Percentiles rank a stretch among this genome's conserved stretches.
Evolutionary conservation across 2,797 vertebrate genomes (phyloP).

Genomic region (Tokudaia muenninki): DNA sequence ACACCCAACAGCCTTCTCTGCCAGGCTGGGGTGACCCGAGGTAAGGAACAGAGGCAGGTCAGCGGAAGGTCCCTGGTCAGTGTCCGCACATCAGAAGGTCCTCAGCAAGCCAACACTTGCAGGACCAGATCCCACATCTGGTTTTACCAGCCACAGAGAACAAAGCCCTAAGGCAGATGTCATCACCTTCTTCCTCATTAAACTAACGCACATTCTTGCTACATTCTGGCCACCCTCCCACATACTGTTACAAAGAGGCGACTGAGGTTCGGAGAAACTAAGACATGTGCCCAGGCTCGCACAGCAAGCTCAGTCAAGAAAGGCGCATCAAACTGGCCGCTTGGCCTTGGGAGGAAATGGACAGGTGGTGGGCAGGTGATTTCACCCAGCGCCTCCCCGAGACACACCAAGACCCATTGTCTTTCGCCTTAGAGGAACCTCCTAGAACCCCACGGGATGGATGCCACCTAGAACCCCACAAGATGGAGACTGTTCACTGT

Average conservation of each 20-base stretch:
- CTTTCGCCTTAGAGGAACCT: not conserved
- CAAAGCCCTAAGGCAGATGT: not conserved
- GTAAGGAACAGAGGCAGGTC: not conserved
- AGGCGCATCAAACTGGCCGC: accelerated
- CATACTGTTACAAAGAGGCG: not conserved
- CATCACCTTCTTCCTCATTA: not conserved
- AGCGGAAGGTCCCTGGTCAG: not conserved
- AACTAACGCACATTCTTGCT: not conserved
- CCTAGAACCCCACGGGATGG: not conserved
- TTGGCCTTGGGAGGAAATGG: not conserved
- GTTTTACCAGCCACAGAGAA: not conserved
- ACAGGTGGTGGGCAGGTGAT: no score
- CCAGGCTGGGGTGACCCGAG: not conserved
- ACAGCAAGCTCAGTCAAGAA: not conserved
- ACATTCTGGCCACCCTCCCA: accelerated
- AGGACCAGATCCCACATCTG: not conserved
- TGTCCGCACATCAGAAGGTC: not conserved
- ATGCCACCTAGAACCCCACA: not conserved
- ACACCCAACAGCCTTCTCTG: not conserved
- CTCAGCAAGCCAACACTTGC: not conserved
- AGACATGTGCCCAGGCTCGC: not conserved
- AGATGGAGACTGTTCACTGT: not conserved
- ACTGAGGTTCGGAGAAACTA: not conserved
- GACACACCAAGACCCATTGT: not conserved
- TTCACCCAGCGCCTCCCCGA: accelerated